A percentile compares a stretch with the other conserved stretches of the same genome.
phyloP scores from a whole-genome alignment of 2,888 invertebrate genomes.

The Athripsodes cinereus region DNA sequence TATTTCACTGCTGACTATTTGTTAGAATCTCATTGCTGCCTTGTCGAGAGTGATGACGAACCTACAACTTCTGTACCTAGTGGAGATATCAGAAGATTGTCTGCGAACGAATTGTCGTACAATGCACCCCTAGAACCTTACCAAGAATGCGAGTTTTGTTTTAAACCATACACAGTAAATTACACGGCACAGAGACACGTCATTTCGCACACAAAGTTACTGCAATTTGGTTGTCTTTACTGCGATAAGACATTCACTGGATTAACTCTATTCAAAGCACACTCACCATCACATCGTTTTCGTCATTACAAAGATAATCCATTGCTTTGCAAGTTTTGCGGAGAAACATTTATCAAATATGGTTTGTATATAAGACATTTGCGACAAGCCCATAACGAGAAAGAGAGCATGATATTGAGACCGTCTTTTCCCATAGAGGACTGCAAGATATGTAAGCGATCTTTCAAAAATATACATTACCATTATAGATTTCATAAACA shows the following conservation, averaged over 20 bases:
- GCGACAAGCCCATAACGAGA: conserved; percentile 39
- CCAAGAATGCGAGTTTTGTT: conserved; percentile 46
- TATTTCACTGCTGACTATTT: conserved; percentile 43
- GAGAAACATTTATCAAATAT: conserved; percentile 43
- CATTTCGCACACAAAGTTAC: conserved; percentile 40
- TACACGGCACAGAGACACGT: conserved; percentile 38
- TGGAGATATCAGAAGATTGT: not conserved
- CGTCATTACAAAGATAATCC: conserved; percentile 45
- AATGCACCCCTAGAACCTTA: conserved; percentile 25
- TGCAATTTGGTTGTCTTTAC: conserved; percentile 47
- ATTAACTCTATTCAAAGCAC: conserved; percentile 46
- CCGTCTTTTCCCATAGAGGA: conserved; percentile 45
- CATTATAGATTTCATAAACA: conserved; percentile 54
- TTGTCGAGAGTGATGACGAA: conserved; percentile 43
- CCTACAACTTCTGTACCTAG: conserved; percentile 8
- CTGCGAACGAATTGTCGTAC: not conserved
- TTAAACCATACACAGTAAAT: conserved; percentile 41
- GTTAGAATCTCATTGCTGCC: conserved; percentile 42
- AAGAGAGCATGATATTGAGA: conserved; percentile 43
- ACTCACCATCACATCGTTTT: conserved; percentile 45
- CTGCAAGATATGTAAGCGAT: conserved; percentile 54
- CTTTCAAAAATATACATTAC: conserved; percentile 55
- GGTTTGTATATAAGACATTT: conserved; percentile 46
- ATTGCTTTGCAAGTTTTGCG: conserved; percentile 42
- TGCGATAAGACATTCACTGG: conserved; percentile 47